Evolutionary conservation across 1,140 invertebrate genomes (phyloP), one percentile per base, ranked within the genome.

Genomic region (Drosophila nannoptera): DNA sequence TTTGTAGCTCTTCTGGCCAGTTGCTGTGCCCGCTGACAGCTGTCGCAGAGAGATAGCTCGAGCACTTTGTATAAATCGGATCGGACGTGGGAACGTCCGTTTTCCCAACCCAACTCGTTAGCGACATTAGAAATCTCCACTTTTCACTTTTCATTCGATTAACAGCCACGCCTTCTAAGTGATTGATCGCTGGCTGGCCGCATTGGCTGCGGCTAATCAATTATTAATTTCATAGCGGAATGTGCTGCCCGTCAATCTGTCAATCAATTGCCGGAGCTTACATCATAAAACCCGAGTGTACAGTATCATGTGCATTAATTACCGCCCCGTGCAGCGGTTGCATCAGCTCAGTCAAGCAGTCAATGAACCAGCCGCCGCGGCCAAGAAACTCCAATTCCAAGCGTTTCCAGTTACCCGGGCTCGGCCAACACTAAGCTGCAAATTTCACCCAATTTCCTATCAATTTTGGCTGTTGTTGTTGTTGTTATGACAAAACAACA

Each of bases 371-470:
- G 29, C 43, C 33, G 12, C 49, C 3, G 7, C n/a, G 14, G 5
- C 5, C 6, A 7, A 43, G 12, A 31, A 32, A 50, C 48, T 35
- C 48, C 31, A 9, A 16, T 52, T 35, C 49, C 49, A 50, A 32
- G 4, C 50, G 50, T 71, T 50, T 60, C 11, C 53, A 50, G 12
- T 32, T 22, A n/a, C 22, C 29, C 6, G 52, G 8, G 43, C 9
- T 33, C 50, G n/a, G 29, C 40, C 40, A 43, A 63, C 22, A 49
- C 49, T 48, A 22, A 11, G 36, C 50, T 67, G 55, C 31, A 68
- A 72, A 68, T 72, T 72, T 72, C 69, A 72, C 80, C 80, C 80
- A 83, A 83, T 84, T 83, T 84, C 81, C 80, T 65, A 78, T 78
- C 76, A 75, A 78, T 75, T 42, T 9, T 42, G 9, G n/a, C 7